Evolutionary conservation across 2,888 invertebrate species (phyloP), one percentile per base, ranked within the genome.

Genomic region (Ophraella communa): DNA sequence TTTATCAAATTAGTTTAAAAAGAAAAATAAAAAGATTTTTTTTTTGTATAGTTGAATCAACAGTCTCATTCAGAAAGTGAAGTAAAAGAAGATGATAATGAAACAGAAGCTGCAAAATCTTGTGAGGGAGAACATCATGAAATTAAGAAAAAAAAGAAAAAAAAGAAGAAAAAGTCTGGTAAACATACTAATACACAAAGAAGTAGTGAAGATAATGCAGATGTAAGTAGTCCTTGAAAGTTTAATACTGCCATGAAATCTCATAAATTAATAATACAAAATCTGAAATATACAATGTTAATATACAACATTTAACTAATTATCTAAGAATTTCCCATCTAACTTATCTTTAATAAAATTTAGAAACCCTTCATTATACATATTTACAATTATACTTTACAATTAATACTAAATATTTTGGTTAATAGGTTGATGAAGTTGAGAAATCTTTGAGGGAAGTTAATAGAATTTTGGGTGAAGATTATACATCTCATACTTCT

Each of bases 21-120:
- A n/a, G n/a, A 27, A 49, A 20, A 20, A 17, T 11, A 33, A 5
- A 39, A 14, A 11, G 27, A 21, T 42, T 57, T 53, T 60, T 63
- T 39, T 7, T 14, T 51, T 72, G 55, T 75, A 72, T 21, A 89
- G 90, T 79, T 90, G 60, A 89, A 89, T 80, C 87, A 89, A 75
- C 86, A 86, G 71, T 87, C 87, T 45, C 85, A 87, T 72, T 89
- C 89, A 0, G 90, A 90, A 75, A 89, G 88, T 69, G 90, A 89
- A 79, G 87, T 88, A 4, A 88, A 89, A 78, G 89, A 89, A 75
- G 89, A 89, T 75, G 89, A 89, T 75, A 86, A 87, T 75, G 87
- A 88, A 76, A 87, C 87, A 24, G 87, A 88, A 71, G 86, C 87
- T 20, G 85, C 86, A 7, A 83, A 85, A 33, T 85, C 87, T 10